phyloP scores from a whole-genome alignment of 2,113 vertebrate species.

The Mus spicilegus region DNA sequence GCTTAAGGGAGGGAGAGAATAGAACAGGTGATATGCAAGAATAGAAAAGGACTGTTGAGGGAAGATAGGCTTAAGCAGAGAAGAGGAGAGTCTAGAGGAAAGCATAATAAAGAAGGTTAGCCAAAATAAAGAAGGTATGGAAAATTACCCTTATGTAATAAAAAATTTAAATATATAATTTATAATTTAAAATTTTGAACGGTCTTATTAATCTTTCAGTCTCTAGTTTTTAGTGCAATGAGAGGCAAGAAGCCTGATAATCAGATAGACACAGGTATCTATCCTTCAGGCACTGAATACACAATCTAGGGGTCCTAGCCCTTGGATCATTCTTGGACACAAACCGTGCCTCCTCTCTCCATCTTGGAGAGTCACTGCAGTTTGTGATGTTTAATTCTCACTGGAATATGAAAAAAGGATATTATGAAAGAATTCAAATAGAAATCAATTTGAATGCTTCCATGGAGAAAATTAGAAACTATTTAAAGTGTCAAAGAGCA shows the following conservation, averaged over 20 bases:
- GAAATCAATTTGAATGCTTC: constrained; percentile 67
- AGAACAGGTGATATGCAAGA: background rate
- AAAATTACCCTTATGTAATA: background rate
- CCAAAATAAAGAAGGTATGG: background rate
- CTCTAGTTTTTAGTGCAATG: background rate
- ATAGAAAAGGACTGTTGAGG: too few species aligned
- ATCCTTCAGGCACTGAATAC: background rate
- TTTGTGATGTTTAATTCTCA: constrained; percentile 61
- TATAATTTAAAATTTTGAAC: background rate
- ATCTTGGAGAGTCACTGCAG: constrained; percentile 15
- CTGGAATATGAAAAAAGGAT: constrained; percentile 49
- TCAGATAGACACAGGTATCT: too few species aligned
- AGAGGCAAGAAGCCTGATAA: background rate
- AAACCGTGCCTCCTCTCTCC: background rate
- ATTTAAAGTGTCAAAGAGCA: constrained; percentile 64
- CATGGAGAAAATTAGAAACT: constrained; percentile 72
- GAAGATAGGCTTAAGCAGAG: background rate
- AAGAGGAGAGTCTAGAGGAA: background rate
- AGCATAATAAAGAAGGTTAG: background rate
- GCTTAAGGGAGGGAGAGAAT: too few species aligned
- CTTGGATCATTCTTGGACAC: background rate
- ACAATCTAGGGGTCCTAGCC: background rate
- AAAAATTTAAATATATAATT: background rate
- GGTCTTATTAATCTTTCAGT: background rate
- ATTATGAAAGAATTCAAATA: constrained; percentile 51